Conservation (phyloP, 23 tunicate species). For the Pegea sp. region DNA sequence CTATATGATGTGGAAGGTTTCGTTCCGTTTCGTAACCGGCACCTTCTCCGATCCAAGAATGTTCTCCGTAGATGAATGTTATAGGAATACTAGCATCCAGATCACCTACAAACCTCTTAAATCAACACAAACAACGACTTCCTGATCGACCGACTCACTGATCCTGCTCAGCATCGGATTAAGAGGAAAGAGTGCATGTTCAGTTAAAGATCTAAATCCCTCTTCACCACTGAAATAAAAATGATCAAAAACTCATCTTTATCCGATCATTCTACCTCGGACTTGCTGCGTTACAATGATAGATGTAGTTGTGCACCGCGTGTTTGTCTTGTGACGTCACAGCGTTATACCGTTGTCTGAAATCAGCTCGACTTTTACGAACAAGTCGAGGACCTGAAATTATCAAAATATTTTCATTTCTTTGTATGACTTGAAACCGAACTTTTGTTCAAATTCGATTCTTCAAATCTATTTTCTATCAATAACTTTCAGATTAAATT, state of each 20-base stretch:
- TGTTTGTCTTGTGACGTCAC: constrained; percentile 6
- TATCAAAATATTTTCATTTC: neutral
- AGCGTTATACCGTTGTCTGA: constrained; percentile 8
- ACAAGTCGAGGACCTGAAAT: constrained; percentile 12
- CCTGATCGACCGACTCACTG: neutral
- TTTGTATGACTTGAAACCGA: no score
- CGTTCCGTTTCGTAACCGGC: constrained; percentile 10
- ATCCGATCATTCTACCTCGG: constrained; percentile 20
- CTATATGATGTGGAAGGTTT: constrained; percentile 7
- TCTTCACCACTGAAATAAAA: constrained; percentile 6
- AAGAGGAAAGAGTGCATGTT: constrained; percentile 4
- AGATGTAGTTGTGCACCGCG: constrained; percentile 14
- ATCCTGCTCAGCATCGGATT: constrained; percentile 10
- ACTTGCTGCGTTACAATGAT: constrained; percentile 21
- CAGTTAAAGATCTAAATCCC: constrained; percentile 5
- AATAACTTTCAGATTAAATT: neutral
- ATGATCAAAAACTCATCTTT: neutral
- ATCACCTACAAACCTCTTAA: neutral
- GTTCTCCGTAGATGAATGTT: constrained; percentile 8
- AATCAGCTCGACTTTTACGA: constrained; percentile 11
- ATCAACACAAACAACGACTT: no score
- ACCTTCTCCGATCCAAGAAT: constrained; percentile 10
- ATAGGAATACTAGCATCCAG: constrained; percentile 1
- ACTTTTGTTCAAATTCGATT: no score
- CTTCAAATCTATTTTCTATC: no score